Base-by-base conservation (phyloP, 2,888 invertebrate species). In the Lottia gigantea region DNA sequence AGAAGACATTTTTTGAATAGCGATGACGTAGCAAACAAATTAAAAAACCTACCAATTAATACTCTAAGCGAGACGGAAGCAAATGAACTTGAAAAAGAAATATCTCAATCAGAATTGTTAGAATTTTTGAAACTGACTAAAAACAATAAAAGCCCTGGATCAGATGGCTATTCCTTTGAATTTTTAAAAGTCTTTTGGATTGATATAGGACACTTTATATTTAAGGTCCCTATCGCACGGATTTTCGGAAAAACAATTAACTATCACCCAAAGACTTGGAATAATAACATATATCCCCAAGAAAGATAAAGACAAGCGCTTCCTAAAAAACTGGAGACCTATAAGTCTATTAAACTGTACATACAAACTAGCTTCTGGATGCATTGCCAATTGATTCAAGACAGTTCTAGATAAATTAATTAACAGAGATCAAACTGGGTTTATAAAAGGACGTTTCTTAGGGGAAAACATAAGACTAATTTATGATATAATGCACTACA, bases 211-310 rank as follows among this genome's bases (percentile, higher is more conserved):
- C n/a, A 47, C 61, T 72, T 64, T 64, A 12, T 75, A 12, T 2
- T 69, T 1, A n/a, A 67, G 64, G 45, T 69, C 68, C 12, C 31
- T 72, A 31, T 66, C 31, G 31, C 31, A 31, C 6, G 31, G 31
- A 67, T 75, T 67, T 62, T 40, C 25, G n/a, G 67, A 25, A 23
- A 67, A 61, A 11, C 45, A 66, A n/a, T 15, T 73, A 46, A 69
- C 70, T 11, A 61, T 66, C 7, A 71, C 75, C 23, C 71, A 71
- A 25, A 72, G 64, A 65, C 75, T 71, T 46, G 75, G 75, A n/a
- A 64, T 71, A 19, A 72, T 73, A 26, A 73, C 73, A n/a, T 73
- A 72, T 46, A 62, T 71, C 11, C 75, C 71, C n/a, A 72, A 72
- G 55, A 49, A 49, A 67, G 46, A 73, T 63, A 75, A 74, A 70